These are phyloP conservation scores for Serripes groenlandicus DNA, from an alignment of 2,888 invertebrate species.

Conservation along the genomic window DNA sequence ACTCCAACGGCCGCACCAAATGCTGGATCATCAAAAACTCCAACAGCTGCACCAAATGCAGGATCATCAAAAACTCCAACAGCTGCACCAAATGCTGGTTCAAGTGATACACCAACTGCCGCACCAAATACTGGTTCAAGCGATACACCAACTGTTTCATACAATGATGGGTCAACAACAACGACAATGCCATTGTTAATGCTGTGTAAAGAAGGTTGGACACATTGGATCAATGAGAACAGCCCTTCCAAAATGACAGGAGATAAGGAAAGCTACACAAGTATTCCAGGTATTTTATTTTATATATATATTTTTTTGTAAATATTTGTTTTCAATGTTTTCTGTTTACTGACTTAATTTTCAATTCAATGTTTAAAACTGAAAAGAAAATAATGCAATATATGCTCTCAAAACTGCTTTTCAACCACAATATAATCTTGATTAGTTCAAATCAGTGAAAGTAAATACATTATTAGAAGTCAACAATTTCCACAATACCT, in stretches of 20 bases:
- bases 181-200: constrained; percentile 53
- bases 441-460: too few relatives aligned
- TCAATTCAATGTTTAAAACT: too few relatives aligned
- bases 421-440: too few relatives aligned
- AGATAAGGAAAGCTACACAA: constrained; percentile 70
- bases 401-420: too few relatives aligned
- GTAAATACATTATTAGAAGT: too few relatives aligned
- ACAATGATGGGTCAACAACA: too few relatives aligned
- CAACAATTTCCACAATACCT: too few relatives aligned
- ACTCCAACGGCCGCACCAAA: constrained; percentile 55
- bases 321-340: too few relatives aligned
- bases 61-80: constrained; percentile 44
- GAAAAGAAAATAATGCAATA: too few relatives aligned
- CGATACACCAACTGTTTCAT: constrained; percentile 49
- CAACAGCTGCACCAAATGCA: constrained; percentile 49
- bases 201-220: constrained; percentile 83
- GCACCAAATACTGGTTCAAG: constrained; percentile 47
- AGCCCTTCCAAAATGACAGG: constrained; percentile 68
- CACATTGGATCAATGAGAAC: constrained; percentile 84
- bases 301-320: too few relatives aligned
- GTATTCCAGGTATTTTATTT: constrained; percentile 59
- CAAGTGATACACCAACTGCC: constrained; percentile 55
- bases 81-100: constrained; percentile 37
- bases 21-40: constrained; percentile 25
- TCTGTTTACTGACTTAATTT: too few relatives aligned